phyloP scores from a whole-genome alignment of 2,797 vertebrate species.

The Ctenochaetus hawaiiensis region DNA sequence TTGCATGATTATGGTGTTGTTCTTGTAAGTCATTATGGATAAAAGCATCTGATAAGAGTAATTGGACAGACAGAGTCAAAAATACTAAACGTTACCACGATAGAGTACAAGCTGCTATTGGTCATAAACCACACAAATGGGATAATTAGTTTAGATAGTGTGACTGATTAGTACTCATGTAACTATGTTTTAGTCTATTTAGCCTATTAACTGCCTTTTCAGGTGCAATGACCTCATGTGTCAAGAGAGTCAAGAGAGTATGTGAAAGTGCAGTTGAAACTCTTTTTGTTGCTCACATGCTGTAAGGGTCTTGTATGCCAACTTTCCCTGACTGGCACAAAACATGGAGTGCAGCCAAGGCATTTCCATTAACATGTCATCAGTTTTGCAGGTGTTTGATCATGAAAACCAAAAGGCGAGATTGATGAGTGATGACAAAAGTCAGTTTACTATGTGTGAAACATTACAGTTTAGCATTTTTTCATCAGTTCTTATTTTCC shows the following conservation, averaged over 20 bases:
- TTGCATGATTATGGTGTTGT: slow-evolving; percentile 1
- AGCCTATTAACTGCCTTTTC: no score
- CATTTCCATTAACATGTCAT: no score
- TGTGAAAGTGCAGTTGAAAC: neutral
- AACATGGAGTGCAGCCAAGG: neutral
- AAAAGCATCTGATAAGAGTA: slow-evolving; percentile 6
- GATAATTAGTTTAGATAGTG: slow-evolving; percentile 1
- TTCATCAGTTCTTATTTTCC: no score
- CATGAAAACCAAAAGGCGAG: no score
- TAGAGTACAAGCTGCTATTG: slow-evolving; percentile 8
- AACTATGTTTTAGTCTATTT: no score
- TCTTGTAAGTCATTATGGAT: slow-evolving; percentile 12
- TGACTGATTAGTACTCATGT: neutral
- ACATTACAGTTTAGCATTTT: no score
- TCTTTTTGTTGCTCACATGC: neutral
- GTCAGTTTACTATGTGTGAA: no score
- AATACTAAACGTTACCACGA: neutral
- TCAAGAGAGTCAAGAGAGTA: no score
- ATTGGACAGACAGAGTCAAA: neutral
- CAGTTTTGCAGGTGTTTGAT: neutral
- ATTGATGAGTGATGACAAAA: no score
- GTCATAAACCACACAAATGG: neutral
- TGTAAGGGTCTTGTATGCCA: neutral
- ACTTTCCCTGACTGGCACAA: neutral
- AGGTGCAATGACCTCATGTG: no score